Base-by-base conservation (phyloP, 2,888 invertebrate genomes). In the Helobdella robusta region DNA sequence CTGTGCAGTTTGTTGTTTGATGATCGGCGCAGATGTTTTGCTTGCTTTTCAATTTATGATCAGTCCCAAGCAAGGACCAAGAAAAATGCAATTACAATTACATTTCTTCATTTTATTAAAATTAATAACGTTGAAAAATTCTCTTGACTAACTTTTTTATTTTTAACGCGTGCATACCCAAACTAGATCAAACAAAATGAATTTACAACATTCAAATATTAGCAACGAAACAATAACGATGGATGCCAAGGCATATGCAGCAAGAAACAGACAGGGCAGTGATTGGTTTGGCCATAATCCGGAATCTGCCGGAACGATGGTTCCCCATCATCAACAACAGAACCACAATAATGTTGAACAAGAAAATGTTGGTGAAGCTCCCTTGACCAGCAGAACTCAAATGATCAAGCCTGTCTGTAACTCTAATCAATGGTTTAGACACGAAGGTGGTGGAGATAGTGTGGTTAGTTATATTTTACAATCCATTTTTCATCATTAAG, bases 401-500 rank as follows among this genome's bases (percentile, higher is more conserved):
- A 64, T 66, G 64, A 64, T 66, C n/a, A 63, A 64, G 23, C 66
- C 66, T 0, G 56, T 44, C 18, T 66, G 66, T 46, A 61, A 66
- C 50, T 66, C 66, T 3, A 66, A 66, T 64, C 63, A 66, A 30
- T 66, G 66, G 66, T 66, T 64, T 40, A 66, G 56, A 34, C 63
- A 66, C 30, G 66, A 62, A 20, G 50, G 8, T 48, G 48, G 23
- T 48, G 48, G 23, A 20, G 48, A 48, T 8, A 8, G 8, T 48
- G 8, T 20, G n/a, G n/a, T n/a, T n/a, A n/a, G n/a, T n/a, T n/a
- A n/a, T n/a, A n/a, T n/a, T n/a, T n/a, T n/a, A n/a, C n/a, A n/a
- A n/a, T n/a, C n/a, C n/a, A n/a, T n/a, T n/a, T n/a, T n/a, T n/a
- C n/a, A n/a, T n/a, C n/a, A n/a, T n/a, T n/a, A n/a, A n/a, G n/a